A percentile compares a stretch with the other conserved stretches of the same genome.
Conservation (phyloP, 2,113 vertebrate genomes). For the Anarhynchus alexandrinus region DNA sequence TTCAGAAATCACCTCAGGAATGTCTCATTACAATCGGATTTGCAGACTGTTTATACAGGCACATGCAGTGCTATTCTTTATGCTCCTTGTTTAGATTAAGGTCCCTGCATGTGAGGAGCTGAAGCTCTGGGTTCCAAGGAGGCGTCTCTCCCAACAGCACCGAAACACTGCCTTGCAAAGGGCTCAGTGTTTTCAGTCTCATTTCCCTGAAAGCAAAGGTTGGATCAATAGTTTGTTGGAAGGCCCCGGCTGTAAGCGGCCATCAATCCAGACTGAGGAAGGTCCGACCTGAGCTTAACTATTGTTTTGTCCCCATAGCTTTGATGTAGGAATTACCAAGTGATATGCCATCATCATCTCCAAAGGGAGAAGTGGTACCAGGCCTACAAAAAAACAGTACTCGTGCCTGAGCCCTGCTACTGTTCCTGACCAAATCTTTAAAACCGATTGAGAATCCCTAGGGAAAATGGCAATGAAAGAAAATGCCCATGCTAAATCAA, state of each 20-base stretch:
- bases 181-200: neutral
- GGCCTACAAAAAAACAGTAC: neutral
- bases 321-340: neutral
- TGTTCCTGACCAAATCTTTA: neutral
- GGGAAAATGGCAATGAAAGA: slow-evolving; percentile 1
- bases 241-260: neutral
- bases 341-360: neutral
- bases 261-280: neutral
- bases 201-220: neutral
- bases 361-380: neutral
- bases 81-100: neutral
- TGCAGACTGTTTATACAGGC: neutral
- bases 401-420: neutral
- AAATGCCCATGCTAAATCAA: slow-evolving; percentile 5
- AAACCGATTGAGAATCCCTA: slow-evolving; percentile 1
- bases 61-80: neutral
- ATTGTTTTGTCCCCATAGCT: neutral
- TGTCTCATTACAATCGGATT: neutral
- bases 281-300: neutral
- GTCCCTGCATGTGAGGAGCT: neutral
- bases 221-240: neutral
- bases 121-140: neutral
- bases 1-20: slow-evolving; percentile 10
- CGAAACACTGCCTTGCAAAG: neutral
- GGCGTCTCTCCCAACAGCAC: accelerated